These are phyloP conservation scores for Enteromius argenteus DNA, from an alignment of 2,797 vertebrate genomes.

Conservation along the genomic window DNA sequence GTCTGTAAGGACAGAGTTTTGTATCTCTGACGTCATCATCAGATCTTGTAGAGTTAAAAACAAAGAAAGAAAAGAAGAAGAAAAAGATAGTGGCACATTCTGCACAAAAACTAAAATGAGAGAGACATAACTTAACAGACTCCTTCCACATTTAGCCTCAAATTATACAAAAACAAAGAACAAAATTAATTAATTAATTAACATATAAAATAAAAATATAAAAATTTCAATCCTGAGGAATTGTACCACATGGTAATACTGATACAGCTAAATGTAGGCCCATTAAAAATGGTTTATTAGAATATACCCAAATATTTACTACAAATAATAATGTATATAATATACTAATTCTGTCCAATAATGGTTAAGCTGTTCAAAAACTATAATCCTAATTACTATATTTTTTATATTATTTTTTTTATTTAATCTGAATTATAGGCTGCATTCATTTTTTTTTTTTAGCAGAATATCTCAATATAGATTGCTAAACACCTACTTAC, in stretches of 20 bases:
- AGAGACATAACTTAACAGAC: background rate
- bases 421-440: background rate
- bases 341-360: background rate
- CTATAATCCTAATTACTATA: background rate
- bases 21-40: background rate
- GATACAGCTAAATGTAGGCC: background rate
- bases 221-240: background rate
- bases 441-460: background rate
- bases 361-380: background rate
- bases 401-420: background rate
- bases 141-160: too few species aligned
- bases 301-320: background rate
- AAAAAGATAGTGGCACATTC: background rate
- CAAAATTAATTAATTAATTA: background rate
- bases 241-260: background rate
- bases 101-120: background rate
- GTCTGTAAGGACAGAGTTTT: background rate
- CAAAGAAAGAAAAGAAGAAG: background rate
- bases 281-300: background rate
- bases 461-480: background rate
- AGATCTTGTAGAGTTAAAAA: background rate
- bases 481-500: background rate
- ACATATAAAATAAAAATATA: background rate
- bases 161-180: background rate
- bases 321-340: background rate